phyloP scores from a whole-genome alignment of 2,113 vertebrate species.

The Prionailurus bengalensis region DNA sequence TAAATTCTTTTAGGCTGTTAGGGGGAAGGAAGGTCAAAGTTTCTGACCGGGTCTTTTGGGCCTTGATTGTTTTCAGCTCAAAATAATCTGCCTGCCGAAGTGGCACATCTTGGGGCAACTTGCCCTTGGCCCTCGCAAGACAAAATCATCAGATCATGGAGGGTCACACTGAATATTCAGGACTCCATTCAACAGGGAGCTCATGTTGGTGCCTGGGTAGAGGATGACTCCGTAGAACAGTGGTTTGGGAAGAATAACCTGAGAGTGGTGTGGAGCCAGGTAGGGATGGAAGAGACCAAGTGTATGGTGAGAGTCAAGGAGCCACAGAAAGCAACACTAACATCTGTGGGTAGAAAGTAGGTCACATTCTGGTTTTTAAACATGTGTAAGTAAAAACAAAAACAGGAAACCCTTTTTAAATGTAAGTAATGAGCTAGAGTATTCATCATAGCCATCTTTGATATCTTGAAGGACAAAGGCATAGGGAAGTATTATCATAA shows the following conservation, averaged over 20 bases:
- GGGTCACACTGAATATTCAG: background rate
- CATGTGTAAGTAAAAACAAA: background rate
- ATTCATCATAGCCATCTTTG: background rate
- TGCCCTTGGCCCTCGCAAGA: background rate
- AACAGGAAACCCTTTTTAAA: conserved; percentile 1
- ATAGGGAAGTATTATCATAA: conserved; percentile 19
- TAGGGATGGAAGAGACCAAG: background rate
- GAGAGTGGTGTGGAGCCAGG: background rate
- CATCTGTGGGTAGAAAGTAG: background rate
- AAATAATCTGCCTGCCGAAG: background rate
- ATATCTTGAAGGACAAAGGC: background rate
- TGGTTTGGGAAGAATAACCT: background rate
- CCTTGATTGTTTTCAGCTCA: background rate
- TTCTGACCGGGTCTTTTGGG: background rate
- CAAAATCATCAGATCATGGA: background rate
- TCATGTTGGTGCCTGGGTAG: background rate
- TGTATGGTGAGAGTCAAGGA: background rate
- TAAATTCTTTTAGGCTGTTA: background rate
- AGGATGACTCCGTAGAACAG: background rate
- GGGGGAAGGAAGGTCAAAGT: background rate
- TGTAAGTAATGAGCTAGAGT: background rate
- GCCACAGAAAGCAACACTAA: background rate
- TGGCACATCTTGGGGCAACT: background rate
- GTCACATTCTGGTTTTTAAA: background rate
- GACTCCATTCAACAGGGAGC: background rate